phyloP scores from a whole-genome alignment of 2,888 invertebrate species.

The Schizotus pectinicornis region DNA sequence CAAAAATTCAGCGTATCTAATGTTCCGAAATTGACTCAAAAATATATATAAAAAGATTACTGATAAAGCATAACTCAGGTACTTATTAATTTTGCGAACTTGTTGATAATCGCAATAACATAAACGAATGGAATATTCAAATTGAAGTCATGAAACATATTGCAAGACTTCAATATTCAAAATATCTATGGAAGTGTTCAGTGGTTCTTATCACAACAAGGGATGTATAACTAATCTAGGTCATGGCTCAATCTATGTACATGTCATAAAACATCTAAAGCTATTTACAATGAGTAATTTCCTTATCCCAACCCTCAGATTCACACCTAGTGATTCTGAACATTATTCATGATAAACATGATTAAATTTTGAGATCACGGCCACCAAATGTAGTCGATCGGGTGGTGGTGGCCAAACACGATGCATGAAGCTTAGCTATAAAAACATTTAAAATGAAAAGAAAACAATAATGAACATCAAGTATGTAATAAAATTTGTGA shows the following conservation, averaged over 20 bases:
- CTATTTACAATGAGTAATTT: slow-evolving; percentile 51
- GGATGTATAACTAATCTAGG: slow-evolving; percentile 45
- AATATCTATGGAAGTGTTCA: slow-evolving; percentile 43
- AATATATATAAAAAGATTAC: slow-evolving; percentile 35
- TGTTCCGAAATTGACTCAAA: slow-evolving; percentile 38
- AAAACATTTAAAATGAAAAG: slow-evolving; percentile 42
- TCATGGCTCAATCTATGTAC: slow-evolving; percentile 54
- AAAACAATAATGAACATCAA: slow-evolving; percentile 46
- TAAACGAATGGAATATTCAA: neutral
- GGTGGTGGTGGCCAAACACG: slow-evolving; percentile 14
- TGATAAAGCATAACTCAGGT: slow-evolving; percentile 59
- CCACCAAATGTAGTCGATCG: slow-evolving; percentile 36
- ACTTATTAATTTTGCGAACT: slow-evolving; percentile 48
- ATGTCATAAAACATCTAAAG: slow-evolving; percentile 46
- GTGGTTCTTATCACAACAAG: slow-evolving; percentile 48
- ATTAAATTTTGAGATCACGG: slow-evolving; percentile 56
- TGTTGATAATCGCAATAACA: slow-evolving; percentile 24
- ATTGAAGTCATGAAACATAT: neutral
- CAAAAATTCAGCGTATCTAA: slow-evolving; percentile 14
- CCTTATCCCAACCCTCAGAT: slow-evolving; percentile 37
- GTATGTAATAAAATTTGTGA: slow-evolving; percentile 41
- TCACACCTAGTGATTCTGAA: neutral
- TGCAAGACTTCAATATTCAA: slow-evolving; percentile 6
- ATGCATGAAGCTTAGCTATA: slow-evolving; percentile 24
- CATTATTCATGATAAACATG: slow-evolving; percentile 35